Evolutionary conservation across 2,888 invertebrate genomes (phyloP).

Genomic region (Xestia c-nigrum): DNA sequence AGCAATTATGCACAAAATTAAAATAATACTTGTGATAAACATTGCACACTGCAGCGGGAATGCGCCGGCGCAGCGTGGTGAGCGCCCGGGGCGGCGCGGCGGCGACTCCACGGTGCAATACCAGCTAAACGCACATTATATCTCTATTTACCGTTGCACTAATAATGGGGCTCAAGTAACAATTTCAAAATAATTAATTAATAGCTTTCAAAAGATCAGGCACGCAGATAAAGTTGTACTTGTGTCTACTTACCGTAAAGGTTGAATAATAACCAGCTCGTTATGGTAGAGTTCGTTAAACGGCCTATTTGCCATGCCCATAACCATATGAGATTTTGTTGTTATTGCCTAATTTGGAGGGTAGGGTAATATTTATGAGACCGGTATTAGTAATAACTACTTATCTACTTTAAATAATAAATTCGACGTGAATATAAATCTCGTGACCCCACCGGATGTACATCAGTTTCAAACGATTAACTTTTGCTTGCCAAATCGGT

Average conservation of each 20-base stretch:
- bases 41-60: slow-evolving; percentile 55
- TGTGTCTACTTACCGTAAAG: slow-evolving; percentile 65
- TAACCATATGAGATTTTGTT: slow-evolving; percentile 42
- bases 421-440: slow-evolving; percentile 27
- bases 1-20: slow-evolving; percentile 46
- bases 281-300: slow-evolving; percentile 55
- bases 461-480: slow-evolving; percentile 46
- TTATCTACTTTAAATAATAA: slow-evolving; percentile 27
- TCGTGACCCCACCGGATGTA: slow-evolving; percentile 45
- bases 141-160: slow-evolving; percentile 80
- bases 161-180: slow-evolving; percentile 81
- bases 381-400: slow-evolving; percentile 32
- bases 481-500: slow-evolving; percentile 68
- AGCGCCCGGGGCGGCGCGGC: slow-evolving; percentile 47
- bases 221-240: slow-evolving; percentile 74
- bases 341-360: slow-evolving; percentile 50
- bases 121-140: slow-evolving; percentile 74
- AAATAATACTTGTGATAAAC: slow-evolving; percentile 60
- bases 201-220: slow-evolving; percentile 76
- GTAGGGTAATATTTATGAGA: slow-evolving; percentile 43
- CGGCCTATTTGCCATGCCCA: slow-evolving; percentile 54
- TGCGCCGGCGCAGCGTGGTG: slow-evolving; percentile 50
- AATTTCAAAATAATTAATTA: slow-evolving; percentile 83
- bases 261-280: slow-evolving; percentile 57
- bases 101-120: slow-evolving; percentile 66